Percentiles rank a stretch among this genome's conserved stretches.
Evolutionary conservation across 1,140 invertebrate species (phyloP).

Genomic region (Nymphalis io): DNA sequence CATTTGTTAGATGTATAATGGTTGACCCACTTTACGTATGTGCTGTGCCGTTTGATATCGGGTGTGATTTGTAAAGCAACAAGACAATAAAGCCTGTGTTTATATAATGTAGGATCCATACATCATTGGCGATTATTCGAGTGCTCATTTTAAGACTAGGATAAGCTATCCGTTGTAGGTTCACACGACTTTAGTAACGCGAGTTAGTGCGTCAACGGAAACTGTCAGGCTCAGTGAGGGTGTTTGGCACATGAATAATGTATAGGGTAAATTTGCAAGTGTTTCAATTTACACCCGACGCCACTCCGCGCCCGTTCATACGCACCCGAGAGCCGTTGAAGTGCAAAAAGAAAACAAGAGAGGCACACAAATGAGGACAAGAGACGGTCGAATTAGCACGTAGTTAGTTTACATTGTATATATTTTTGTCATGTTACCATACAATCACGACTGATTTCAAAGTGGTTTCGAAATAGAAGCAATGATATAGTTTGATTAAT

Average conservation of each 20-base stretch:
- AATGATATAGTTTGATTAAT: too few species aligned
- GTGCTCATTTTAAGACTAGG: constrained; percentile 30
- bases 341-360: constrained; percentile 74
- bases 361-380: constrained; percentile 49
- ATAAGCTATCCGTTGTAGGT: constrained; percentile 34
- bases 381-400: constrained; percentile 46
- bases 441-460: neutral
- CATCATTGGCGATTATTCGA: constrained; percentile 25
- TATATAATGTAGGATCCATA: constrained; percentile 28
- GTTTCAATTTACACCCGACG: constrained; percentile 79
- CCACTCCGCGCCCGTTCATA: constrained; percentile 64
- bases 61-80: constrained; percentile 64
- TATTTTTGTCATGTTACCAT: constrained; percentile 17
- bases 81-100: constrained; percentile 53
- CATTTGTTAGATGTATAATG: constrained; percentile 78
- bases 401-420: constrained; percentile 33
- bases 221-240: constrained; percentile 66
- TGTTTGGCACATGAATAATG: constrained; percentile 77
- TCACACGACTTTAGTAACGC: constrained; percentile 49
- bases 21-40: constrained; percentile 72
- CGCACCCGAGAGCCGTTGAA: constrained; percentile 68
- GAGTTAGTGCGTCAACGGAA: constrained; percentile 66
- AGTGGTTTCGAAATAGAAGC: too few species aligned
- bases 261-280: constrained; percentile 79
- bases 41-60: constrained; percentile 49